Evolutionary conservation across 1,140 invertebrate genomes (phyloP).

Genomic region (Papilio helenus): DNA sequence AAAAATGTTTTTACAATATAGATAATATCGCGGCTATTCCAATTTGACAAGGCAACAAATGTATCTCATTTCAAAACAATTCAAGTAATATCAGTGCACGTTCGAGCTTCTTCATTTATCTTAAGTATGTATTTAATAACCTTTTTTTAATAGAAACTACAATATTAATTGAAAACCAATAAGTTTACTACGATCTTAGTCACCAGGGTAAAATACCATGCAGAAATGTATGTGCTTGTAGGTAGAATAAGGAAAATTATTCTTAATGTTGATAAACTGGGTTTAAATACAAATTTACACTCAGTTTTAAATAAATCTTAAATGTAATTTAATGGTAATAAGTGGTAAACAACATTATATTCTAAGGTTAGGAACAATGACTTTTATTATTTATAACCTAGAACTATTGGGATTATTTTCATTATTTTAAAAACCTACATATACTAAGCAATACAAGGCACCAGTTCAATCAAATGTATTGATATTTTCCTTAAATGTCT

Average conservation of each 20-base stretch:
- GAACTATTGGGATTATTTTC: neutral
- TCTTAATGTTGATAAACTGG: neutral
- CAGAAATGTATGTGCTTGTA: slow-evolving; percentile 5
- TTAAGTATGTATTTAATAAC: slow-evolving; percentile 13
- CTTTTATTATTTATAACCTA: neutral
- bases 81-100: neutral
- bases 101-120: neutral
- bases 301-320: neutral
- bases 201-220: neutral
- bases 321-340: neutral
- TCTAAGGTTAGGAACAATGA: neutral
- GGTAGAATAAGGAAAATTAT: slow-evolving; percentile 33
- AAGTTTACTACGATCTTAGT: neutral
- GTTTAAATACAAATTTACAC: neutral
- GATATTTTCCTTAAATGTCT: neutral
- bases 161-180: neutral
- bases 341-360: neutral
- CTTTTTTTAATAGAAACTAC: neutral
- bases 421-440: neutral
- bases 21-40: neutral
- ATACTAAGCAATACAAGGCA: neutral
- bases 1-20: neutral
- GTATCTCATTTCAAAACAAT: neutral
- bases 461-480: neutral
- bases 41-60: neutral